Evolutionary conservation across 2,797 vertebrate species (phyloP).

Genomic region (Morelia viridis): DNA sequence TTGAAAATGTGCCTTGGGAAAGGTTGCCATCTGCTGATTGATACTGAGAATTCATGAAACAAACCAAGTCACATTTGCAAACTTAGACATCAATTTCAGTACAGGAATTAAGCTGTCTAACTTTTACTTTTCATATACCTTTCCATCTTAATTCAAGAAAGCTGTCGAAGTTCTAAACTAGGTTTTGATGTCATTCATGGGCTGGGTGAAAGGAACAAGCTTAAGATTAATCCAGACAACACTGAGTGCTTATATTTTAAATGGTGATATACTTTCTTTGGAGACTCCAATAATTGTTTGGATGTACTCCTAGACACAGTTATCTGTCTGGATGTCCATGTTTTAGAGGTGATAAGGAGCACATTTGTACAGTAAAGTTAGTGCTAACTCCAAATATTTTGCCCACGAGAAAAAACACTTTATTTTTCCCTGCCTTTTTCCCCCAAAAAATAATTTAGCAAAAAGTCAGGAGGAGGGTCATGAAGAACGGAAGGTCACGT

Average conservation of each 20-base stretch:
- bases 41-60: background rate
- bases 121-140: background rate
- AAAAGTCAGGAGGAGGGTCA: background rate
- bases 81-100: background rate
- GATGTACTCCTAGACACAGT: background rate
- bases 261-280: background rate
- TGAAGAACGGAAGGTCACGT: background rate
- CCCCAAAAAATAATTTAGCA: background rate
- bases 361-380: background rate
- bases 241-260: background rate
- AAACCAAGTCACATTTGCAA: background rate
- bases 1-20: background rate
- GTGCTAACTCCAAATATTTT: background rate
- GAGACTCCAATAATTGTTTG: background rate
- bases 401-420: no score
- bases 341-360: background rate
- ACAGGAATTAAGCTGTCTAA: background rate
- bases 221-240: background rate
- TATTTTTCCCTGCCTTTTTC: background rate
- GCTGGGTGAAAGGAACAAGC: background rate
- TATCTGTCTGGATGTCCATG: background rate
- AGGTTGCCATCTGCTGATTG: constrained; percentile 46
- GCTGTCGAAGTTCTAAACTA: background rate
- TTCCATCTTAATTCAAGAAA: background rate
- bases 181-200: background rate